These are phyloP conservation scores for Metridium senile DNA, from an alignment of 92 coral and sea anemone genomes.

Conservation along the genomic window DNA sequence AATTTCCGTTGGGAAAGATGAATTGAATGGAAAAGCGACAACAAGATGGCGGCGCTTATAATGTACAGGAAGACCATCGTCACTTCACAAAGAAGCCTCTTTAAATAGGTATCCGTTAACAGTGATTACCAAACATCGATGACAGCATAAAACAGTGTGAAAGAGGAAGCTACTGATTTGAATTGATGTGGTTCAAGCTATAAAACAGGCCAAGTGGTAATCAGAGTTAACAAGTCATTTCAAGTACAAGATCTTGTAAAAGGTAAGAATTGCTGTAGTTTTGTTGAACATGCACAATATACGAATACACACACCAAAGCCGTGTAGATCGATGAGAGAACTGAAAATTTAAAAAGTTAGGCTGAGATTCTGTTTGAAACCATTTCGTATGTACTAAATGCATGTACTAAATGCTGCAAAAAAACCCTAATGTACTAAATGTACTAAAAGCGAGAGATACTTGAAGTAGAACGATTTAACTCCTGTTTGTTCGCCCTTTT, in stretches of 20 bases:
- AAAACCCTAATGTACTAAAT: too few relatives aligned
- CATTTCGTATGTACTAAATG: too few relatives aligned
- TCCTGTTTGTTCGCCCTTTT: too few relatives aligned
- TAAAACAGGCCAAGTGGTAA: not conserved
- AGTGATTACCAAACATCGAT: not conserved
- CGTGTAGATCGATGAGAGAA: too few relatives aligned
- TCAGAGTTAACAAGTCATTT: not conserved
- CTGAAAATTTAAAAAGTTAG: too few relatives aligned
- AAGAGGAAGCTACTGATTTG: not conserved
- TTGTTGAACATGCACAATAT: too few relatives aligned
- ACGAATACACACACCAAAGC: too few relatives aligned
- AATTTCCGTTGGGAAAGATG: not conserved
- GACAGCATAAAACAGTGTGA: not conserved
- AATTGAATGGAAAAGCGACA: not conserved
- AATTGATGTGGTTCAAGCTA: not conserved
- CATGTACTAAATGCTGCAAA: too few relatives aligned
- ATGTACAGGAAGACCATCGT: not conserved
- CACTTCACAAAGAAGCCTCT: not conserved
- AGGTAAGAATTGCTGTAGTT: too few relatives aligned
- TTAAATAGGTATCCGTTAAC: not conserved
- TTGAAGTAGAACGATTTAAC: too few relatives aligned
- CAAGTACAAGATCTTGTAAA: not conserved
- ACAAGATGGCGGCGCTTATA: not conserved
- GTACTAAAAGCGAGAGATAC: too few relatives aligned
- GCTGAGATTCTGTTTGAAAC: too few relatives aligned